Evolutionary conservation across 2,888 invertebrate genomes (phyloP).

Genomic region (Polylopha cassiicola): DNA sequence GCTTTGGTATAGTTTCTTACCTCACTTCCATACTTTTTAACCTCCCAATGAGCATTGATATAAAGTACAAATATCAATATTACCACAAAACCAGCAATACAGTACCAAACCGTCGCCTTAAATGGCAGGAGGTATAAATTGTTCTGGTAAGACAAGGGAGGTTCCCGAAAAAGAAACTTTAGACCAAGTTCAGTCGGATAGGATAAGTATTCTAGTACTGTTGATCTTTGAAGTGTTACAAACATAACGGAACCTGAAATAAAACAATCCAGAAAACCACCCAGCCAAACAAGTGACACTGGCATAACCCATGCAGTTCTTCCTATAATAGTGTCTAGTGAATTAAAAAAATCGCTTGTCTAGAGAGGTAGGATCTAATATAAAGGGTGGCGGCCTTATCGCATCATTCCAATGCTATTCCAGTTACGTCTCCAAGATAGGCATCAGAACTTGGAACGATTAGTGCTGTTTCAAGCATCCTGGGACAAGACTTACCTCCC

Average conservation of each 20-base stretch:
- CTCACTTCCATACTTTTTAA: constrained; percentile 25
- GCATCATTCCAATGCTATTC: too few relatives aligned
- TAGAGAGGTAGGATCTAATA: too few relatives aligned
- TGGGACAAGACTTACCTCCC: too few relatives aligned
- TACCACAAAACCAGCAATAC: constrained; percentile 59
- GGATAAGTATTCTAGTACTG: constrained; percentile 62
- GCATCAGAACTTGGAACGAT: too few relatives aligned
- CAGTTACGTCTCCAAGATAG: too few relatives aligned
- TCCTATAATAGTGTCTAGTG: neutral
- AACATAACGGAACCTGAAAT: constrained; percentile 48
- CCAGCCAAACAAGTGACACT: neutral
- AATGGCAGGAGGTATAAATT: constrained; percentile 82
- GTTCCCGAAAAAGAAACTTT: constrained; percentile 79
- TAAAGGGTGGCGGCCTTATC: too few relatives aligned
- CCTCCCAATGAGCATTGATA: constrained; percentile 52
- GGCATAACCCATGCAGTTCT: neutral
- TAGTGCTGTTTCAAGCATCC: too few relatives aligned
- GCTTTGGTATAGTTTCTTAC: neutral
- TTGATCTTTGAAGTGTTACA: constrained; percentile 35
- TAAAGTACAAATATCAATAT: constrained; percentile 42
- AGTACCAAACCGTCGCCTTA: constrained; percentile 77
- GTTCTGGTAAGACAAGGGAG: constrained; percentile 79
- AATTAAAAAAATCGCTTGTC: too few relatives aligned
- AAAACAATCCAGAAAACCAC: neutral
- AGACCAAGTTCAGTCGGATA: constrained; percentile 52